Base-by-base conservation (phyloP, 2,888 invertebrate species). In the Lasiommata megera region DNA sequence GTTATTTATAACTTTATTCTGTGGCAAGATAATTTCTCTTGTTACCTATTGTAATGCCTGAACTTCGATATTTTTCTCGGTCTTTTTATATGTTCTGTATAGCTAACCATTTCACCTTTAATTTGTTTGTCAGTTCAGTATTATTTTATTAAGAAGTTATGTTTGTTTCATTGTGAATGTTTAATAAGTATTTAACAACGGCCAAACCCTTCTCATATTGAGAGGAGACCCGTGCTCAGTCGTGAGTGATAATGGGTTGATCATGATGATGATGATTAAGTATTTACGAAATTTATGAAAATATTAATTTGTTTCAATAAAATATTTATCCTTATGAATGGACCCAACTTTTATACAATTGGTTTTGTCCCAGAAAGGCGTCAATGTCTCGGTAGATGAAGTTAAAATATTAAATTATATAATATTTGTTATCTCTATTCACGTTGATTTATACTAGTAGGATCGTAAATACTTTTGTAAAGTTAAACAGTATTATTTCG, bases 401-500 rank as follows among this genome's bases (percentile, higher is more conserved):
- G 12, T 12, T 43, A 31, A 11, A 47, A 34, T n/a, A 43, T 18
- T 60, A 37, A 14, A 48, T 43, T 28, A 23, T 5, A 23, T 23
- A 23, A 48, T 40, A 18, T 43, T 43, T 41, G 61, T 61, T 59
- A 57, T 48, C 54, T 60, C 60, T 58, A 47, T 56, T 46, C 61
- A 58, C 46, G 43, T 55, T 60, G 61, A 63, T 63, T 64, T 60
- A 61, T 60, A 60, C 46, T 36, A 67, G 50, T 66, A 62, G 51
- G 53, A 54, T 66, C 62, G 61, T 70, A 64, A 67, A 66, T 64
- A 61, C 65, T 63, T 63, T 68, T 68, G 65, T 67, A 52, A 56
- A 59, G 60, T 67, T 67, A 66, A 70, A 68, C 60, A 67, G 65
- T 66, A 61, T 67, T 68, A 68, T 67, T 67, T 69, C 62, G 68